Conservation (phyloP, 2,888 invertebrate species). For the Trissolcus japonicus region DNA sequence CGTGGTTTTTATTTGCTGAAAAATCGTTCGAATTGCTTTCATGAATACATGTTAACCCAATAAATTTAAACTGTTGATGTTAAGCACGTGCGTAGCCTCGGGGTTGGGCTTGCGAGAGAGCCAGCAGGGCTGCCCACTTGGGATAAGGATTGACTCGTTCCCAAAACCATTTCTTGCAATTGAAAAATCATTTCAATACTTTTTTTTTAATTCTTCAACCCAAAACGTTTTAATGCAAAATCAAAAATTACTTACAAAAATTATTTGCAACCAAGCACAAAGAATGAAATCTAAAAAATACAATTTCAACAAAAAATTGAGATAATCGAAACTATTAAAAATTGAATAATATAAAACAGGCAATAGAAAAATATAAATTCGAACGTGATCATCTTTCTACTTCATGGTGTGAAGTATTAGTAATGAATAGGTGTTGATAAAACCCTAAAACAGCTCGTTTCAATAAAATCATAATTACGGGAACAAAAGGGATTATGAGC, state of each 20-base stretch:
- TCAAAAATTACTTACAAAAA: too few relatives aligned
- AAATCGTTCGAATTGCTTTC: conserved; percentile 20
- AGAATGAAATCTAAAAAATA: too few relatives aligned
- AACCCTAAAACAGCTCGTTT: background rate
- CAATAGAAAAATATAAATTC: too few relatives aligned
- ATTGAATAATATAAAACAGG: too few relatives aligned
- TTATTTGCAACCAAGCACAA: too few relatives aligned
- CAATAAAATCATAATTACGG: conserved; percentile 43
- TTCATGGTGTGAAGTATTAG: too few relatives aligned
- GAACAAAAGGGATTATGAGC: conserved; percentile 45
- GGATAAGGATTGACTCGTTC: conserved; percentile 22
- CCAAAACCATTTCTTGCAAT: background rate
- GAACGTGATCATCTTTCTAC: too few relatives aligned
- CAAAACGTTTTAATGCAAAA: too few relatives aligned
- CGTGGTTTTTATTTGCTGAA: background rate
- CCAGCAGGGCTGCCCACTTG: conserved; percentile 22
- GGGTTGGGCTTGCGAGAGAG: conserved; percentile 3
- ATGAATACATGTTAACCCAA: conserved; percentile 29
- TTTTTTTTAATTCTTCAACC: too few relatives aligned
- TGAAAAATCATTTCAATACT: conserved; percentile 9
- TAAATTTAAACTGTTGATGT: conserved; percentile 41
- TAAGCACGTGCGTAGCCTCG: conserved; percentile 34
- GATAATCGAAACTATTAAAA: too few relatives aligned
- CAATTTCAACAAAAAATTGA: too few relatives aligned
- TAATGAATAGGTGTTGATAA: conserved; percentile 2